phyloP scores from a whole-genome alignment of 2,113 vertebrate species.

The Pluvianellus socialis region DNA sequence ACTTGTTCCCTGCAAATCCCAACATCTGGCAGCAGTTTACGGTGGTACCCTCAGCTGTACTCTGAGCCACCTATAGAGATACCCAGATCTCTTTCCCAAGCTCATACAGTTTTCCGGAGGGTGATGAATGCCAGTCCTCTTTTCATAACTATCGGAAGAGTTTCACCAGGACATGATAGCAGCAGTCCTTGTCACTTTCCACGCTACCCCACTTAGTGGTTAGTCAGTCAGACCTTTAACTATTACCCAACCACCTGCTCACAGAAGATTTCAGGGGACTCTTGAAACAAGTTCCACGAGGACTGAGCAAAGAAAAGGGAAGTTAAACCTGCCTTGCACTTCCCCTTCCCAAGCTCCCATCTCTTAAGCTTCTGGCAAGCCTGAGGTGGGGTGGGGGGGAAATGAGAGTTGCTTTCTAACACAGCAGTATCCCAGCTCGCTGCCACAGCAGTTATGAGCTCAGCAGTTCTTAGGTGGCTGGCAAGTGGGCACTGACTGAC shows the following conservation, averaged over 20 bases:
- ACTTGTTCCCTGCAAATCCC: background rate
- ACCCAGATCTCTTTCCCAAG: background rate
- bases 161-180: background rate
- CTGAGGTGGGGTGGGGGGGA: background rate
- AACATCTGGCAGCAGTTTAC: background rate
- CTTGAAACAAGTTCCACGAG: background rate
- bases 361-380: background rate
- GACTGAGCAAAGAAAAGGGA: background rate
- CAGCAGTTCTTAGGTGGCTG: background rate
- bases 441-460: background rate
- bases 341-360: background rate
- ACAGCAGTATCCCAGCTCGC: background rate
- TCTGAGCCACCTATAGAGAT: background rate
- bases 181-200: background rate
- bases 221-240: background rate
- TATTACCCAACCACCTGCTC: background rate
- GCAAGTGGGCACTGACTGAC: conserved; percentile 33
- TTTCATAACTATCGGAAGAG: background rate
- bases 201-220: background rate
- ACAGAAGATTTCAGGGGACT: background rate
- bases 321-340: background rate
- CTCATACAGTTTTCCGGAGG: background rate
- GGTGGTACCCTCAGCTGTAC: background rate
- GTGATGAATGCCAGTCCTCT: background rate
- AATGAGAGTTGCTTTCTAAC: background rate